phyloP scores from a whole-genome alignment of 2,797 vertebrate species.

The Pseudomugil gertrudae region DNA sequence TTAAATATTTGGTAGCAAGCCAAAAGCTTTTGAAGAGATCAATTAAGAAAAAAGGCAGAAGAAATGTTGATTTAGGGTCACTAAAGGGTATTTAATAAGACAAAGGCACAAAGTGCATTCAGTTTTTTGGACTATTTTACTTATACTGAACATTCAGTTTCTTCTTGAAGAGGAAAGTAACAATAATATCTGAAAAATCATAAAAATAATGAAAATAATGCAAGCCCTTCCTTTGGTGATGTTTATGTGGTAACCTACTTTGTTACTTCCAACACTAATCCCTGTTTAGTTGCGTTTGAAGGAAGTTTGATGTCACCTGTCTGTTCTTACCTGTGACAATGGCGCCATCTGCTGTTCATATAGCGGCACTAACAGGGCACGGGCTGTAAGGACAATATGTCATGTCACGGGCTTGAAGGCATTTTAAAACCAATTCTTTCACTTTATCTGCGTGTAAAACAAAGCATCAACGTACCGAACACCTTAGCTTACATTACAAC shows the following conservation, averaged over 20 bases:
- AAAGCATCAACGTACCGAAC: background rate
- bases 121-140: background rate
- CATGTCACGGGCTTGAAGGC: constrained; percentile 76
- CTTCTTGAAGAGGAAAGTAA: background rate
- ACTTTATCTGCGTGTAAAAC: constrained; percentile 53
- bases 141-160: background rate
- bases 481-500: background rate
- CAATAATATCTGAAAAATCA: background rate
- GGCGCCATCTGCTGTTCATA: constrained; percentile 79
- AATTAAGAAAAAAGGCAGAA: too few species aligned
- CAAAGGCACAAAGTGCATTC: too few species aligned
- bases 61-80: too few species aligned
- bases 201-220: background rate
- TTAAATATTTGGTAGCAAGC: too few species aligned
- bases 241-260: too few species aligned
- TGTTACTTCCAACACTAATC: too few species aligned
- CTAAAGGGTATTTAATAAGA: too few species aligned
- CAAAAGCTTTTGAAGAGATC: too few species aligned
- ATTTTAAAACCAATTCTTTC: constrained; percentile 76
- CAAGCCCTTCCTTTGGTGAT: background rate
- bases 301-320: background rate
- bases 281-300: too few species aligned
- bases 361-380: constrained; percentile 81
- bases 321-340: constrained; percentile 80
- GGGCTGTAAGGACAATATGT: constrained; percentile 83